A percentile compares a stretch with the other conserved stretches of the same genome.
Evolutionary conservation across 2,797 vertebrate species (phyloP).

Genomic region (Sciurus carolinensis): DNA sequence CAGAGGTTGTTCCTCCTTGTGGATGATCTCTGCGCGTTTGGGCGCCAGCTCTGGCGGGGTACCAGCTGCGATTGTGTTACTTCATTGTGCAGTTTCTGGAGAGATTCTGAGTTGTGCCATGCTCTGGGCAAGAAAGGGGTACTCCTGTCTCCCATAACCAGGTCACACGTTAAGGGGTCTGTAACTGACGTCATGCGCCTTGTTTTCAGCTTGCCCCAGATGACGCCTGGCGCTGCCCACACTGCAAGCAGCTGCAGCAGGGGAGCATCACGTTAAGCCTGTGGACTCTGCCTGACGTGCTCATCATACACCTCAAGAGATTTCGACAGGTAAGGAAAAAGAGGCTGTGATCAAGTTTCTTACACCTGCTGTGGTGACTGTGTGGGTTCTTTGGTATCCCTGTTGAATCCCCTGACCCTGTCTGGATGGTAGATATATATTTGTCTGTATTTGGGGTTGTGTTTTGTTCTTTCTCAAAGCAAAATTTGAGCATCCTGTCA

Average conservation of each 20-base stretch:
- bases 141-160: neutral
- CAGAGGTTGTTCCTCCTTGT: neutral
- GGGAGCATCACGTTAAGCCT: constrained; percentile 99
- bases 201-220: constrained; percentile 96
- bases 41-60: neutral
- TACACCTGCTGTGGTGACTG: neutral
- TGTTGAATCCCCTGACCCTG: neutral
- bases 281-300: constrained; percentile 98
- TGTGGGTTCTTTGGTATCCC: neutral
- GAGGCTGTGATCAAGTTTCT: neutral
- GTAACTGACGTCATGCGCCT: neutral
- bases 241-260: constrained; percentile 99
- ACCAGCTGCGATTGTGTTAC: neutral
- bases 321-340: constrained; percentile 95
- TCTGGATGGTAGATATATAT: neutral
- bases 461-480: neutral
- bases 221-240: constrained; percentile 99
- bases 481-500: neutral
- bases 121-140: neutral
- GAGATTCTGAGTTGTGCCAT: neutral
- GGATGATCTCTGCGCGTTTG: neutral
- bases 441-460: neutral
- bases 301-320: constrained; percentile 98
- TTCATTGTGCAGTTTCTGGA: neutral
- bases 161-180: neutral